Percentiles rank a stretch among this genome's conserved stretches.
These are phyloP conservation scores for Drosophila ananassae DNA, from an alignment of 1,140 invertebrate genomes.

Conservation along the genomic window DNA sequence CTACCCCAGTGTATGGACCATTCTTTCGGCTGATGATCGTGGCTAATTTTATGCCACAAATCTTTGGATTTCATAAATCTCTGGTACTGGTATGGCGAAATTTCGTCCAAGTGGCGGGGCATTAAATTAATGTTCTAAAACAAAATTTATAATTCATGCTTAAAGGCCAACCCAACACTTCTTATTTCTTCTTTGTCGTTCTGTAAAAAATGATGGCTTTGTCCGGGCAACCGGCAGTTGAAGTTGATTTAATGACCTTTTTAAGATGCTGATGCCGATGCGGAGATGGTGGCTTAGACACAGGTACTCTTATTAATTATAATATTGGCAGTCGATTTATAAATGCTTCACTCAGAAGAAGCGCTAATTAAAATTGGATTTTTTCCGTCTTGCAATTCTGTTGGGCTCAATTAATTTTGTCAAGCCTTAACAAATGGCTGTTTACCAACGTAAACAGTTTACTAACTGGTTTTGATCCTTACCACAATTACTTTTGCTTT, in stretches of 20 bases:
- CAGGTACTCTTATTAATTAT: conserved; percentile 71
- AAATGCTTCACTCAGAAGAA: conserved; percentile 48
- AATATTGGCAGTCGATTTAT: conserved; percentile 70
- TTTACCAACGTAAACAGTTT: conserved; percentile 1
- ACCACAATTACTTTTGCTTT: conserved; percentile 10
- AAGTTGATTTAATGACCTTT: conserved; percentile 75
- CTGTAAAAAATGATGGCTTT: conserved; percentile 54
- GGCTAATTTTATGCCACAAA: conserved; percentile 56
- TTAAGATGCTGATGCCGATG: conserved; percentile 24
- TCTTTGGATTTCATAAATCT: conserved; percentile 49
- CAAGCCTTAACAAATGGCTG: conserved; percentile 22
- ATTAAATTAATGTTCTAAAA: conserved; percentile 74
- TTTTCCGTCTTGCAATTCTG: conserved; percentile 39
- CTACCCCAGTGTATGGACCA: conserved; percentile 28
- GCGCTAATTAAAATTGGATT: conserved; percentile 59
- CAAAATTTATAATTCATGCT: conserved; percentile 59
- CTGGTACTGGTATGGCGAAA: conserved; percentile 39
- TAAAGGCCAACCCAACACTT: conserved; percentile 39
- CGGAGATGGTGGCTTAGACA: conserved; percentile 39
- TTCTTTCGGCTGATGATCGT: conserved; percentile 56
- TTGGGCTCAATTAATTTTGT: conserved; percentile 54
- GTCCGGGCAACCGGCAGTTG: conserved; percentile 30
- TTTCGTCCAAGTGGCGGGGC: conserved; percentile 30
- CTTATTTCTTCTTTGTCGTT: conserved; percentile 6
- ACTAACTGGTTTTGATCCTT: conserved; percentile 12